phyloP scores from a whole-genome alignment of 1,140 invertebrate species.

The Rhagoletis pomonella region DNA sequence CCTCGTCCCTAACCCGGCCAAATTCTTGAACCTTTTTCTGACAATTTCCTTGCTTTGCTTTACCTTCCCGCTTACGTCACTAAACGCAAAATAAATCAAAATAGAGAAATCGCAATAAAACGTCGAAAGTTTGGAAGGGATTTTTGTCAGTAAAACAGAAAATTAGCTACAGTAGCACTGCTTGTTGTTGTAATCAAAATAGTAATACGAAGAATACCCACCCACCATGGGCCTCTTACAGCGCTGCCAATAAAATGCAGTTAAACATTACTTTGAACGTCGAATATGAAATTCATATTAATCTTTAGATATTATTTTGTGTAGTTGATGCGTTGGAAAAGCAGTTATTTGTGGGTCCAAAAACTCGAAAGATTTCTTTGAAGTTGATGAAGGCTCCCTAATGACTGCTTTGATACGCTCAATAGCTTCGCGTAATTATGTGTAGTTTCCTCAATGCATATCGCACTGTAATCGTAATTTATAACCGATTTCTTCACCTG shows the following conservation, averaged over 20 bases:
- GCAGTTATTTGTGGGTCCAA: neutral
- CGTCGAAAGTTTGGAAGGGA: neutral
- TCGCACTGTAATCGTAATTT: slow-evolving; percentile 9
- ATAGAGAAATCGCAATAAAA: slow-evolving; percentile 38
- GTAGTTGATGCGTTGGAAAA: slow-evolving; percentile 1
- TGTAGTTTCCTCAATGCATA: slow-evolving; percentile 35
- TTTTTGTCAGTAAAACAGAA: slow-evolving; percentile 2
- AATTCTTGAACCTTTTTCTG: neutral
- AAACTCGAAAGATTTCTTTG: neutral
- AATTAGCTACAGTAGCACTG: slow-evolving; percentile 23
- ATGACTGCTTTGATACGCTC: neutral
- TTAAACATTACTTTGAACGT: neutral
- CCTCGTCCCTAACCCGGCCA: neutral
- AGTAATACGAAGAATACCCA: neutral
- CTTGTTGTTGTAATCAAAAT: slow-evolving; percentile 34
- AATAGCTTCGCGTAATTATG: neutral
- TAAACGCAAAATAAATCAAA: neutral
- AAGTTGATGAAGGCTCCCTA: neutral
- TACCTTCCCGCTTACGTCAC: neutral
- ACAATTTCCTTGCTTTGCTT: neutral
- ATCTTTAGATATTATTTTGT: neutral
- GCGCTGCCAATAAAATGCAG: slow-evolving; percentile 14
- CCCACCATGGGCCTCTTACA: neutral
- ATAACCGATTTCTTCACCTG: neutral
- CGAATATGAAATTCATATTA: neutral